Conservation (phyloP, 2,113 vertebrate species). For the Danionella cerebrum region DNA sequence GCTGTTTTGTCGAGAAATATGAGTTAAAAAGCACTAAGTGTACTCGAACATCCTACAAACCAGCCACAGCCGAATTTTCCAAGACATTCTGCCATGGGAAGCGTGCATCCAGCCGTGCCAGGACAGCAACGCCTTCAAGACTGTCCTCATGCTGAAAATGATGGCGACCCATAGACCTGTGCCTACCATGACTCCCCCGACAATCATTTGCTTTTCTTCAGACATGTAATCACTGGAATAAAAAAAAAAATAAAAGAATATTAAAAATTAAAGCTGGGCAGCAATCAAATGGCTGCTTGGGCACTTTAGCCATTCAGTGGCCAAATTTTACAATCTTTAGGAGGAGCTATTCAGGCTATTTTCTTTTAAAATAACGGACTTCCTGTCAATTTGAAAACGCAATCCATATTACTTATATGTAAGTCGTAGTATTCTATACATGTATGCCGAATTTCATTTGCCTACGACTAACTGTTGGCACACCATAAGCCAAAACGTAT, state of each 20-base stretch:
- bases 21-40: not conserved
- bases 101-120: conserved; percentile 80
- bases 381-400: too few relatives aligned
- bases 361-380: too few relatives aligned
- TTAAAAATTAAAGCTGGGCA: too few relatives aligned
- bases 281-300: too few relatives aligned
- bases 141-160: conserved; percentile 74
- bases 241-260: not conserved
- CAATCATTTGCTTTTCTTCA: conserved; percentile 63
- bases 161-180: conserved; percentile 78
- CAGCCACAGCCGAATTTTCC: conserved; percentile 70
- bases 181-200: conserved; percentile 74
- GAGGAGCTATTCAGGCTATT: too few relatives aligned
- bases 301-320: not conserved
- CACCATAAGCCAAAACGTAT: too few relatives aligned
- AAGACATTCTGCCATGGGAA: conserved; percentile 58
- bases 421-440: too few relatives aligned
- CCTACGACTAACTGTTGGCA: too few relatives aligned
- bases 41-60: conserved; percentile 50
- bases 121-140: conserved; percentile 75
- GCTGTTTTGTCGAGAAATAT: not conserved
- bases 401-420: too few relatives aligned
- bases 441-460: too few relatives aligned
- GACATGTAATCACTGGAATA: conserved; percentile 66
- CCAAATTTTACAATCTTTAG: too few relatives aligned